Evolutionary conservation across 2,797 vertebrate species (phyloP), one percentile per base, ranked within the genome.

Genomic region (Gambelia wislizenii): DNA sequence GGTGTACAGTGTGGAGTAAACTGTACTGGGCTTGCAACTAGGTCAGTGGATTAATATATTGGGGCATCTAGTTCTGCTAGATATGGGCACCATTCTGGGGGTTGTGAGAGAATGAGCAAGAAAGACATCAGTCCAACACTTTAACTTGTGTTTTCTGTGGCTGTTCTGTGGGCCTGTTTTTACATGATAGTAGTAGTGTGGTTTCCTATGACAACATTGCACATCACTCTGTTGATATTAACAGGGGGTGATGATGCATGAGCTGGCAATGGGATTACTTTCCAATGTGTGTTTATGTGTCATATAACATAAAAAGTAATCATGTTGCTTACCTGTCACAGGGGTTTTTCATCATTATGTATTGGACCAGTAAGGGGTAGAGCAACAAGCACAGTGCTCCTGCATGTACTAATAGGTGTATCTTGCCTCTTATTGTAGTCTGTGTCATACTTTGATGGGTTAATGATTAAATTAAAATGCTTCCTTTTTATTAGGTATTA

Each of bases 401-500:
- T 72, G 4, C 61, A 56, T 70, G 39, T 72, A 22, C 27, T 75
- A 64, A 67, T 1, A 8, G 70, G 33, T 27, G 42, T 36, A 54
- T 22, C 27, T 2, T 75, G 36, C 27, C 42, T 76, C 39, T 61
- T 47, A 27, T 9, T 18, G 13, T 42, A 79, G 83, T 59, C n/a
- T 54, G 0, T 39, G 2, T 52, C 18, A 84, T 39, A 27, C 39
- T 82, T 76, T 30, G 33, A 67, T 0, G 0, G 83, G 78, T 87
- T 77, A 27, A n/a, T 54, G 6, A 86, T 85, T 30, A 93, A 83
- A 91, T 86, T 13, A 76, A 84, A 36, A 0, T 27, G 0, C 61
- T 90, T 91, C n/a, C 89, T 87, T 75, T 52, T 52, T 49, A 2
- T 85, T 93, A 99, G 99, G 99, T 87, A 99, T 99, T 97, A 99